Evolutionary conservation across 2,888 invertebrate genomes (phyloP).

Genomic region (Hecatera dysodea): DNA sequence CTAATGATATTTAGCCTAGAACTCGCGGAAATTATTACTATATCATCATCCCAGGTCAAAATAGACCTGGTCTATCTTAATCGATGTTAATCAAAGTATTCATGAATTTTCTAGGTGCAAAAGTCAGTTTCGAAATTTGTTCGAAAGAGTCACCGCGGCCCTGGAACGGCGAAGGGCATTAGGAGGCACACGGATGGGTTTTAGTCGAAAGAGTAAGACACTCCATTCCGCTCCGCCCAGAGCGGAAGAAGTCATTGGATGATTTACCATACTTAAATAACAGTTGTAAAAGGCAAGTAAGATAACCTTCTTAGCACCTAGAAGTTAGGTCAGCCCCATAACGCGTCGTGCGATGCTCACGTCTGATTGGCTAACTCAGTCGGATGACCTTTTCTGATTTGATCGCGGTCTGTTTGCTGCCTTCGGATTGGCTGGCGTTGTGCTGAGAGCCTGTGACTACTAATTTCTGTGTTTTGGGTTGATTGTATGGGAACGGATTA

Average conservation of each 20-base stretch:
- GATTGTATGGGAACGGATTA: constrained; percentile 14
- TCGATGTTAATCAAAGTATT: neutral
- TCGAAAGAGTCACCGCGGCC: too few species aligned
- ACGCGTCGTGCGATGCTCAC: neutral
- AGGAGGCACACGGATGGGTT: too few species aligned
- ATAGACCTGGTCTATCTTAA: neutral
- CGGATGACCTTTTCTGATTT: constrained; percentile 25
- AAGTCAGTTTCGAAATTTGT: too few species aligned
- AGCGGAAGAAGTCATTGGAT: too few species aligned
- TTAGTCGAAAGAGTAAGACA: too few species aligned
- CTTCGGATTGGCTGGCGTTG: constrained; percentile 27
- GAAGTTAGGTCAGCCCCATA: constrained; percentile 19
- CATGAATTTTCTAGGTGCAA: constrained; percentile 6
- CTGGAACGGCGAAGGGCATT: too few species aligned
- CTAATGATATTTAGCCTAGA: neutral
- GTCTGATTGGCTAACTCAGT: constrained; percentile 28
- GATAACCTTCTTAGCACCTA: constrained; percentile 20
- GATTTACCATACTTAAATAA: too few species aligned
- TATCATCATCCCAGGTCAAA: neutral
- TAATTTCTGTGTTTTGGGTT: constrained; percentile 29
- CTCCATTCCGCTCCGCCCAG: too few species aligned
- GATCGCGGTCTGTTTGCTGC: constrained; percentile 6
- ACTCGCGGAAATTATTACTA: neutral
- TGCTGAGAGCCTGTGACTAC: constrained; percentile 30
- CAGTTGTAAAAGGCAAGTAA: constrained; percentile 17